Evolutionary conservation across 2,888 invertebrate species (phyloP), one percentile per base, ranked within the genome.

Genomic region (Nymphalis c-album): DNA sequence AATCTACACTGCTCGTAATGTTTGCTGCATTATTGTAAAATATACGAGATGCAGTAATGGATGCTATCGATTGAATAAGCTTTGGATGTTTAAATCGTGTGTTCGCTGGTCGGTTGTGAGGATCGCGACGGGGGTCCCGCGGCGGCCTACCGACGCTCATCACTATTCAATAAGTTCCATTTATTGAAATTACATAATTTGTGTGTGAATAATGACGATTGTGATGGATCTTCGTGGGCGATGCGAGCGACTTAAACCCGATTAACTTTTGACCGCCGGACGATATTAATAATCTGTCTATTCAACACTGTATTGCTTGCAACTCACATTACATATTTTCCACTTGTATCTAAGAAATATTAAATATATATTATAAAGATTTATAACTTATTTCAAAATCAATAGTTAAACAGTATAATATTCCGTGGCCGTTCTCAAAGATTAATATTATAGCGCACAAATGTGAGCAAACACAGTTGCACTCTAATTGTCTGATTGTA

Each of bases 131-230:
- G 91, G 91, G 87, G 87, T 85, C 77, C 87, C 79, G 72, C 78
- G 72, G 79, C 79, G 81, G 89, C 90, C 90, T 90, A 90, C 90
- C 86, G 87, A 87, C 91, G 88, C 88, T 91, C 92, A 92, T 91
- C 91, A 86, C 91, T 91, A 91, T 92, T 91, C 91, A 91, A 92
- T 91, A 92, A 89, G 90, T 85, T 87, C 85, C 90, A 91, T 92
- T 92, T 91, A 91, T 92, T 91, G 91, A 91, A 92, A 91, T 92
- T 91, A 92, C 89, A 91, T 91, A 92, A 92, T 92, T 91, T 91
- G 91, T 92, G 89, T 91, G 92, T 92, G 92, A 92, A 92, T 92
- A 89, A 92, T 92, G 91, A 91, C 90, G 90, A 90, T 84, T 91
- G 90, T 91, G 92, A 91, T 92, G 90, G 88, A 92, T 91, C 91